phyloP scores from a whole-genome alignment of 1,140 invertebrate species.

The Drosophila arizonae region DNA sequence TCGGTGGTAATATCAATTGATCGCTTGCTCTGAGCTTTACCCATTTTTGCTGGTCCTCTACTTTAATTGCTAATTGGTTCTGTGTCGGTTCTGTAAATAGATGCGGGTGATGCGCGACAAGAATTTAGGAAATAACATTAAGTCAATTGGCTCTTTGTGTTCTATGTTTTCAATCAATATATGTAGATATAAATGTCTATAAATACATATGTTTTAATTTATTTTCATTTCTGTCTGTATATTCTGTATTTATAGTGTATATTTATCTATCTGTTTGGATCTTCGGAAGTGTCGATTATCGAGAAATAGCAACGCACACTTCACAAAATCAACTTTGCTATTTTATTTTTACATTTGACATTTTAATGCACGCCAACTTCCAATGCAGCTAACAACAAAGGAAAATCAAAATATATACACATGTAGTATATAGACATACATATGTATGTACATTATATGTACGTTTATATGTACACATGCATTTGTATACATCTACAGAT shows the following conservation, averaged over 20 bases:
- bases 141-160: constrained; percentile 9
- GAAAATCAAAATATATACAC: neutral
- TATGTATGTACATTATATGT: neutral
- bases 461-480: too few species aligned
- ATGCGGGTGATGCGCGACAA: constrained; percentile 24
- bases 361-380: constrained; percentile 54
- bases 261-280: constrained; percentile 13
- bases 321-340: constrained; percentile 24
- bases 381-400: constrained; percentile 1
- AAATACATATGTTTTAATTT: constrained; percentile 2
- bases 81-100: constrained; percentile 35
- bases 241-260: constrained; percentile 2
- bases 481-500: too few species aligned
- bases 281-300: constrained; percentile 17
- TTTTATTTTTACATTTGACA: constrained; percentile 75
- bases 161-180: constrained; percentile 5
- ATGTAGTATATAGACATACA: neutral
- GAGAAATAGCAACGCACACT: constrained; percentile 45
- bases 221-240: neutral
- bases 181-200: neutral
- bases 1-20: constrained; percentile 92
- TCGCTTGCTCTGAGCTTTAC: constrained; percentile 92
- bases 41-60: constrained; percentile 85
- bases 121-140: constrained; percentile 29
- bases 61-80: constrained; percentile 60